Percentiles rank a stretch among this genome's conserved stretches.
Conservation (phyloP, 2,888 invertebrate genomes). For the Epinotia brunnichana region DNA sequence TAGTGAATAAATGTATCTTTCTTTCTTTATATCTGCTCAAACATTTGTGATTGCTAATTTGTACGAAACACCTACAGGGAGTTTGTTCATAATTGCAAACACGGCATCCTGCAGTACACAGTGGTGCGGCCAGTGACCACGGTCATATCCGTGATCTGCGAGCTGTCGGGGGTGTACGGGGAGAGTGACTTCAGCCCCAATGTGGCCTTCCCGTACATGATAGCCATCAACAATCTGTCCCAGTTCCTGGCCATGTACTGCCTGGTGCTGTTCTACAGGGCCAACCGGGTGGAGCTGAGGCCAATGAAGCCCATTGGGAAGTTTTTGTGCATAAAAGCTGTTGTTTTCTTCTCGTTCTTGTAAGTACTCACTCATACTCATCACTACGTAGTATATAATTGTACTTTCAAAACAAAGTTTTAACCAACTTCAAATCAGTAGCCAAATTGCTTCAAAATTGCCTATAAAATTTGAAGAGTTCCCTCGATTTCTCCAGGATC, state of each 20-base stretch:
- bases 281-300: conserved; percentile 92
- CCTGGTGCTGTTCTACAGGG: conserved; percentile 95
- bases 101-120: conserved; percentile 98
- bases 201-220: conserved; percentile 95
- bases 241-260: conserved; percentile 99
- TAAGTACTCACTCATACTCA: too few relatives aligned
- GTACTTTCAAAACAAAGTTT: too few relatives aligned
- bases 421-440: too few relatives aligned
- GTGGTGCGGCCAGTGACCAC: conserved; percentile 95
- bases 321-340: conserved; percentile 98
- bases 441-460: too few relatives aligned
- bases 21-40: too few relatives aligned
- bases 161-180: conserved; percentile 92
- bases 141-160: conserved; percentile 94
- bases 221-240: conserved; percentile 94
- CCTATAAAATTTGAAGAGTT: too few relatives aligned
- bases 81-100: conserved; percentile 97
- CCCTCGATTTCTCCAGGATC: too few relatives aligned
- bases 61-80: conserved; percentile 83
- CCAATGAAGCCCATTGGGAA: conserved; percentile 98
- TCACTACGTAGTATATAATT: too few relatives aligned
- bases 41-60: not conserved
- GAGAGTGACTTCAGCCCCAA: conserved; percentile 95
- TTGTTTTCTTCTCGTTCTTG: conserved; percentile 99
- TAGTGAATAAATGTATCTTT: too few relatives aligned